These are phyloP conservation scores for Limonius californicus DNA, from an alignment of 1,140 invertebrate species.

Conservation along the genomic window DNA sequence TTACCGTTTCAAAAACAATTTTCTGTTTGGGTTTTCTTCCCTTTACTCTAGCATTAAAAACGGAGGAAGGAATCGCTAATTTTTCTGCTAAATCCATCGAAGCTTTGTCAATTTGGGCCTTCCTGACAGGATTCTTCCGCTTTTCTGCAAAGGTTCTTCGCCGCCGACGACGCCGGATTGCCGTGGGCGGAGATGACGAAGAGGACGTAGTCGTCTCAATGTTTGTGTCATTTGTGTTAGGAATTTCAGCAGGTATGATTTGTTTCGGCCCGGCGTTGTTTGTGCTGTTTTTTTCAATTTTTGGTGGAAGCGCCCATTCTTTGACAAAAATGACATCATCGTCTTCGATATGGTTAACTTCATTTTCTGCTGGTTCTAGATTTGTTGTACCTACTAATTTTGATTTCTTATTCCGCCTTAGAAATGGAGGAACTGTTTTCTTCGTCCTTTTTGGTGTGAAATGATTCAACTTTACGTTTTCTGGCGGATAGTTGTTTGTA, in stretches of 20 bases:
- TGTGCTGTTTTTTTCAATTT: background rate
- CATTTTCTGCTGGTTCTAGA: background rate
- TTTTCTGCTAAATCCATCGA: constrained; percentile 7
- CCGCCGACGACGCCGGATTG: background rate
- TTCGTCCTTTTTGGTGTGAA: background rate
- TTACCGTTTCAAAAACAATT: too few relatives aligned
- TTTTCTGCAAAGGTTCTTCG: background rate
- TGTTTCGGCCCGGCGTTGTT: background rate
- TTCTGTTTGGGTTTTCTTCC: background rate
- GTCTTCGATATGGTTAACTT: constrained; percentile 22
- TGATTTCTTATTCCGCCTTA: background rate
- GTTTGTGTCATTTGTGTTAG: too few relatives aligned
- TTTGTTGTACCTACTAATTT: background rate
- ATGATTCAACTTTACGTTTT: background rate
- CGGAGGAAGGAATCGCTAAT: background rate
- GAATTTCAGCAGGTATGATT: too few relatives aligned
- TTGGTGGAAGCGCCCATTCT: constrained; percentile 16
- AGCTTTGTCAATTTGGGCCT: constrained; percentile 20
- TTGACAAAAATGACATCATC: constrained; percentile 37
- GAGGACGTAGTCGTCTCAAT: too few relatives aligned
- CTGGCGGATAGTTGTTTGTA: background rate
- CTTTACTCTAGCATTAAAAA: constrained; percentile 4
- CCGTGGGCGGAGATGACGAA: background rate
- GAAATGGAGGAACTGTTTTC: background rate
- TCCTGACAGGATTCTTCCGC: constrained; percentile 21